phyloP scores from a whole-genome alignment of 2,113 vertebrate species.

The Melierax canorus region DNA sequence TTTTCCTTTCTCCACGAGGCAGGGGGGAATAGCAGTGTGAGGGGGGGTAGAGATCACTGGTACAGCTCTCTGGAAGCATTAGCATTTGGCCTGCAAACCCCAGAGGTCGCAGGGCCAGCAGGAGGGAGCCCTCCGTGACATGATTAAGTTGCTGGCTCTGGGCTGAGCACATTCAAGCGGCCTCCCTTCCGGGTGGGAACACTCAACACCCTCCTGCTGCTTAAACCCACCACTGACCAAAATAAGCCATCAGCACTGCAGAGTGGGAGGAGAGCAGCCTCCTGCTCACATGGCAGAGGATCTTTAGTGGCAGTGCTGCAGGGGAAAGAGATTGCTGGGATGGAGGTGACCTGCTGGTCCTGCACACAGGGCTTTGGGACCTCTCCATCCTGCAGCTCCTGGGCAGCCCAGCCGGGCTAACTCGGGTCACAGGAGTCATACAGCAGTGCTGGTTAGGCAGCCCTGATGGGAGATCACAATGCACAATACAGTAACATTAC shows the following conservation, averaged over 20 bases:
- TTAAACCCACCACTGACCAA: not conserved
- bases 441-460: not conserved
- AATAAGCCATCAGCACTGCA: not conserved
- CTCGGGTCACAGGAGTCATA: accelerated
- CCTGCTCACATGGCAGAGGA: not conserved
- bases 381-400: not conserved
- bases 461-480: not conserved
- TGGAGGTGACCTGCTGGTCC: not conserved
- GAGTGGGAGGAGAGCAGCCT: not conserved
- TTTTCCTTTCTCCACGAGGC: not conserved
- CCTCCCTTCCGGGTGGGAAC: not conserved
- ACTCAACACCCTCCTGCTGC: not conserved
- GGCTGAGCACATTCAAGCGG: not conserved
- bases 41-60: not conserved
- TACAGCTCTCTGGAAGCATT: not conserved
- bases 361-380: not conserved
- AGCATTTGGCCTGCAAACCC: not conserved
- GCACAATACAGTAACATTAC: not conserved
- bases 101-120: not conserved
- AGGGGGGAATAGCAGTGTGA: not conserved
- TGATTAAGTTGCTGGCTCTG: not conserved
- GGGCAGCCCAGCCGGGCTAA: not conserved
- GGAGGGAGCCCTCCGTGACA: not conserved
- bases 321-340: not conserved
- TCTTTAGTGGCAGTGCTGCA: not conserved